Evolutionary conservation across 64 coral and sea anemone species (phyloP), one percentile per base, ranked within the genome.

Genomic region (Acropora yongei): DNA sequence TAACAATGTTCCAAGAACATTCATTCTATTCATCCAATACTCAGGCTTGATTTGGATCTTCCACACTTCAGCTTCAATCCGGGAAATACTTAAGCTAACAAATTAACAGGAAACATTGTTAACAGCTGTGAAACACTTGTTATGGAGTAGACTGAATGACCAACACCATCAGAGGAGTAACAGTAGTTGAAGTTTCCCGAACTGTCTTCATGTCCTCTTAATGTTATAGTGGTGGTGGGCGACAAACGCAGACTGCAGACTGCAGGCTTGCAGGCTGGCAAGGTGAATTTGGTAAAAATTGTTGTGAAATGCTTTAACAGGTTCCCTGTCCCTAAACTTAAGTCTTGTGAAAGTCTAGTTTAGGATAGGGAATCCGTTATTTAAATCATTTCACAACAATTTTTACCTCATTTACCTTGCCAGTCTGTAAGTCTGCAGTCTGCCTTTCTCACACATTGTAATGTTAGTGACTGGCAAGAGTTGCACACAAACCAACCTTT

Each of bases 11-110:
- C 77, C 46, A 79, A 18, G 19, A 79, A 55, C 51, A 55, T 55
- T 55, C 47, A 79, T 55, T 79, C 18, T 49, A 49, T 79, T 53
- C 17, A 55, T 79, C 0, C n/a, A 79, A 55, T 51, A n/a, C 77
- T 47, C 47, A n/a, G 46, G 77, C 49, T 74, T 74, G 71, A 74
- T 74, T 74, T 74, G 18, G 71, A 74, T 74, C n/a, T 74, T 74
- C 19, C 71, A 74, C 71, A 74, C 71, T n/a, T 74, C 71, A 74
- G n/a, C 71, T 74, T 74, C 71, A 74, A 74, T 74, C 71, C 71
- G n/a, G 71, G 71, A 74, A 74, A 74, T 6, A 74, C 71, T 74
- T 30, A 74, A 74, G 40, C 71, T 74, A 74, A 74, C 71, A 74
- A 74, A 53, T 53, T 53, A 53, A 53, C 71, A 74, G 71, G 40